Evolutionary conservation across 1,140 invertebrate species (phyloP).

Genomic region (roundworm (Caenorhabditis elegans)): DNA sequence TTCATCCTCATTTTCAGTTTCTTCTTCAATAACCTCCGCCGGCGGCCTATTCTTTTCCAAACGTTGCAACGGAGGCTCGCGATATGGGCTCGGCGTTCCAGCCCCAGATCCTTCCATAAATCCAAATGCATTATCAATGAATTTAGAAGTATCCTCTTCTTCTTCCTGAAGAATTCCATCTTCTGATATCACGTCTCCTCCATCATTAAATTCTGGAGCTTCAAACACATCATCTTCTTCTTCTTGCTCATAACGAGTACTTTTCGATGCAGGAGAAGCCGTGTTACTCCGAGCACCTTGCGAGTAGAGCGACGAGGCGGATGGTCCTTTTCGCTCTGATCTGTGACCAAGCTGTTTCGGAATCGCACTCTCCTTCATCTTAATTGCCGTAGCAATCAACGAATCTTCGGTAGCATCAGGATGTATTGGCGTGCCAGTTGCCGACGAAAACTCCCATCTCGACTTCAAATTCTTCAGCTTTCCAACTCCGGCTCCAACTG

Average conservation of each 20-base stretch:
- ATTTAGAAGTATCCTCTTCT: background rate
- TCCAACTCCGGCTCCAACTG: background rate
- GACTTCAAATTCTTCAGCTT: slow-evolving; percentile 14
- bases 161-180: background rate
- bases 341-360: background rate
- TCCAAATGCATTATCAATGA: slow-evolving; percentile 2
- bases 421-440: background rate
- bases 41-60: no score
- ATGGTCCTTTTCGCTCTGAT: background rate
- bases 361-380: slow-evolving; percentile 11
- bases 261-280: background rate
- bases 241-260: background rate
- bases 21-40: background rate
- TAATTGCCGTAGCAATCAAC: background rate
- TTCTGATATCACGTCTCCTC: background rate
- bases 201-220: no score
- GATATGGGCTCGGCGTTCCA: background rate
- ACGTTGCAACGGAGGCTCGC: background rate
- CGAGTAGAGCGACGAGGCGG: background rate
- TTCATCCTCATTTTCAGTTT: background rate
- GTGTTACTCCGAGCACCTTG: background rate
- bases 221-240: background rate
- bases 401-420: slow-evolving; percentile 2
- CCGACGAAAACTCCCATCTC: slow-evolving; percentile 4
- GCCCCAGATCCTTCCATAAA: slow-evolving; percentile 3